Conservation (phyloP, 2,888 invertebrate genomes). For the Helobdella robusta region DNA sequence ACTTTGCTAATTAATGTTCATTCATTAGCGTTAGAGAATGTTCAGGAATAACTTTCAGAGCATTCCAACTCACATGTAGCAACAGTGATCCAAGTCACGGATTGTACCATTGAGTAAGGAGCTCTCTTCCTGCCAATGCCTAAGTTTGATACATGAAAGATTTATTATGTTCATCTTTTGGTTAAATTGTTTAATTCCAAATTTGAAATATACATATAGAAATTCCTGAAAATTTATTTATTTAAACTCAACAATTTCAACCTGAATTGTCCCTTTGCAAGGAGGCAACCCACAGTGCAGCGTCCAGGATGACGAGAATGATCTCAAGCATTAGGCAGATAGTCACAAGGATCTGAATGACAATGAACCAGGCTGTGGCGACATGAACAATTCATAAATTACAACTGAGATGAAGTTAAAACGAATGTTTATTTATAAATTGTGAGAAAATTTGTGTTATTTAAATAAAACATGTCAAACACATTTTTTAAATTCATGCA, state of each 20-base stretch:
- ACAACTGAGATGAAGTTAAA: neutral
- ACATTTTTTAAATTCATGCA: neutral
- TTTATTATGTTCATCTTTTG: no score
- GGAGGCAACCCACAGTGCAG: slow-evolving; percentile 22
- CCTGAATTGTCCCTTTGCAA: slow-evolving; percentile 3
- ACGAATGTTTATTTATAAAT: neutral
- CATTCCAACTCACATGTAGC: slow-evolving; percentile 26
- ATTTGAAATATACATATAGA: no score
- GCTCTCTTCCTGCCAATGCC: slow-evolving; percentile 26
- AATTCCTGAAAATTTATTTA: no score
- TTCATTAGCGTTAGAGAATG: no score
- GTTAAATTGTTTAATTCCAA: no score
- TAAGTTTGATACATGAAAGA: no score
- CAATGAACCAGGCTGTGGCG: slow-evolving; percentile 30
- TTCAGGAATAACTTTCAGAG: no score
- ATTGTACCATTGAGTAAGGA: slow-evolving; percentile 30
- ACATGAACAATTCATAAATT: neutral
- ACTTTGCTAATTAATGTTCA: no score
- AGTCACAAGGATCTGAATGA: slow-evolving; percentile 31
- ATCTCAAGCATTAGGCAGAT: slow-evolving; percentile 26
- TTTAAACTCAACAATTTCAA: no score
- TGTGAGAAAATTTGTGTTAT: neutral
- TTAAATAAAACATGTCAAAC: neutral
- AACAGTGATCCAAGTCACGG: slow-evolving; percentile 27
- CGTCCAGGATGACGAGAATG: slow-evolving; percentile 25